Base-by-base conservation (phyloP, 1,140 invertebrate genomes). In the Pseudomyrmex gracilis region DNA sequence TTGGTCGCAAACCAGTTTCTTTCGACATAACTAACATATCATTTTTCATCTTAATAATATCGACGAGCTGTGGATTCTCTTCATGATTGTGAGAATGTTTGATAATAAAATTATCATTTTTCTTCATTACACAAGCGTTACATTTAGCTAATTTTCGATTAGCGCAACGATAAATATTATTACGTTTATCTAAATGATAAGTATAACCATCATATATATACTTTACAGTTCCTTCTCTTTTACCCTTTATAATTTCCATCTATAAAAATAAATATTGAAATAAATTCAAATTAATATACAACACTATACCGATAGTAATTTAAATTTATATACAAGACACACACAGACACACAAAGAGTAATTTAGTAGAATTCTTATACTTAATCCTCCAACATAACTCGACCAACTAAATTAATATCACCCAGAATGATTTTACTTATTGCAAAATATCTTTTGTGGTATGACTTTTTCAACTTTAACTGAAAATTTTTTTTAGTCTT, bases 91-190 rank as follows among this genome's bases (percentile, higher is more conserved):
- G 60, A 15, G 24, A 43, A 63, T 8, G 22, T 63, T 63, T 63
- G 60, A 63, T 63, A 43, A 43, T 63, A 63, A 63, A 63, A 34
- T 63, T n/a, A 63, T 63, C 22, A 63, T 63, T 63, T 8, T 63
- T 43, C 10, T 63, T 63, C 1, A 63, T 43, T 2, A 63, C 24
- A 63, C 60, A 43, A 63, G 61, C 61, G 13, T 5, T 55, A n/a
- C 61, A 63, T 43, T 43, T 63, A 8, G 24, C 9, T 8, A 63
- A 63, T 63, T 43, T 63, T 63, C 61, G 61, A 63, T 63, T 63
- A 63, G 61, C 61, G 15, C 61, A 63, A n/a, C 61, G 24, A 43
- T n/a, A 63, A 63, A 43, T 43, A n/a, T 63, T 63, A 63, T 43
- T 43, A 63, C 24, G 61, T 15, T 63, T 63, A 63, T 63, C 61